These are phyloP conservation scores for Cochlearius cochlearius DNA, from an alignment of 2,113 vertebrate species.

Conservation along the genomic window DNA sequence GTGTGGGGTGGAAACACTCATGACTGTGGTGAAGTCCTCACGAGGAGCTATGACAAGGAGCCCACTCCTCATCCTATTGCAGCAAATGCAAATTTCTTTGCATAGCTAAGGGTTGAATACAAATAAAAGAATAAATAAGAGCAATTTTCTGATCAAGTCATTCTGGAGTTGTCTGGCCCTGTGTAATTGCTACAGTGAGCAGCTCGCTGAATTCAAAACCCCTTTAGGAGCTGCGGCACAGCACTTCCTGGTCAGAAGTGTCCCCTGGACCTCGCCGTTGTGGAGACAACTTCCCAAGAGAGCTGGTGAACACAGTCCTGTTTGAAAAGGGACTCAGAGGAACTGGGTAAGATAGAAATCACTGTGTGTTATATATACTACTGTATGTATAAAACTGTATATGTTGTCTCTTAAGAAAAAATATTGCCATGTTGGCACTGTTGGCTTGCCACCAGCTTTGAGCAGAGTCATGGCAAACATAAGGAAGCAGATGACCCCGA, in stretches of 20 bases:
- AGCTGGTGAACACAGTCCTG: neutral
- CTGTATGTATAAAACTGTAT: neutral
- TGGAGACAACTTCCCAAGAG: neutral
- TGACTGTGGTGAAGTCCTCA: neutral
- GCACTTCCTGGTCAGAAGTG: neutral
- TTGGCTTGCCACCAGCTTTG: neutral
- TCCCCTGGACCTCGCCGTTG: rapidly evolving
- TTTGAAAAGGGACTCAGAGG: neutral
- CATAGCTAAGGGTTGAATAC: neutral
- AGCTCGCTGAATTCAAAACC: neutral
- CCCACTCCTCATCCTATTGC: neutral
- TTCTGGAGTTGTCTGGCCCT: neutral
- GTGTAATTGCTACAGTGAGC: rapidly evolving
- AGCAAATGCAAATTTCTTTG: neutral
- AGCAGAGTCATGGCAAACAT: rapidly evolving
- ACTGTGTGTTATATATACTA: too few species aligned
- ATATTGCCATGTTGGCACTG: neutral
- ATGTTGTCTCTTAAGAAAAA: neutral
- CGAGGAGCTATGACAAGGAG: neutral
- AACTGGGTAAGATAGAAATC: neutral
- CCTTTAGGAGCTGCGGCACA: neutral
- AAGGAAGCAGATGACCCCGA: neutral
- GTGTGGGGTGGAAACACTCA: neutral
- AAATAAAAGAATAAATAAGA: neutral
- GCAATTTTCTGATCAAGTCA: neutral